phyloP scores from a whole-genome alignment of 23 tunicate species.

The Clavelina lepadiformis region DNA sequence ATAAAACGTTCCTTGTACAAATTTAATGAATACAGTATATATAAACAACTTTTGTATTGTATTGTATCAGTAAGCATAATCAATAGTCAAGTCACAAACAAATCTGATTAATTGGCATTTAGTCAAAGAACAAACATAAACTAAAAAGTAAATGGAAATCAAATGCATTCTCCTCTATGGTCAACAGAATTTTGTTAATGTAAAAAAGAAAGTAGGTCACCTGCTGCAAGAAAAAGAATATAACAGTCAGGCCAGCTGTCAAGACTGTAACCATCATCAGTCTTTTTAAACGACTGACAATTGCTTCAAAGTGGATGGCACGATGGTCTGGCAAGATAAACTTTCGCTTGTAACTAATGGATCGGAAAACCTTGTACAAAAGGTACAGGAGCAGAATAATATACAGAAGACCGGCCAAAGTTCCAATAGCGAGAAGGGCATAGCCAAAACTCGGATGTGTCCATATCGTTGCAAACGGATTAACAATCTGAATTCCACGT shows the following conservation, averaged over 20 bases:
- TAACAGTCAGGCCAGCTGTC: constrained; percentile 70
- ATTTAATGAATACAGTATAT: too few relatives aligned
- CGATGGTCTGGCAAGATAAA: constrained; percentile 36
- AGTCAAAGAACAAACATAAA: too few relatives aligned
- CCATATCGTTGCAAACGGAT: constrained; percentile 79
- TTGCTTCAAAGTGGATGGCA: constrained; percentile 25
- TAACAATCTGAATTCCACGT: constrained; percentile 68
- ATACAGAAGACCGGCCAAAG: constrained; percentile 43
- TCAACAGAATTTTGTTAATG: too few relatives aligned
- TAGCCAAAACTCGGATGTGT: constrained; percentile 55
- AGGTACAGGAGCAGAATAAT: constrained; percentile 46
- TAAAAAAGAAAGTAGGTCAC: too few relatives aligned
- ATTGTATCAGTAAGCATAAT: too few relatives aligned
- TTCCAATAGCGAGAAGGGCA: constrained; percentile 34
- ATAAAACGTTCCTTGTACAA: too few relatives aligned
- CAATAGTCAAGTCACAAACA: too few relatives aligned
- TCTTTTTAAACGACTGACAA: constrained; percentile 43
- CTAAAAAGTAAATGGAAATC: too few relatives aligned
- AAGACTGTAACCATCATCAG: constrained; percentile 54
- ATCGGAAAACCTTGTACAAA: constrained; percentile 63
- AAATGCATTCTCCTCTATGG: too few relatives aligned
- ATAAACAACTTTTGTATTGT: too few relatives aligned
- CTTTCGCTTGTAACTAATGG: constrained; percentile 61
- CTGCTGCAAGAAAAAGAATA: constrained; percentile 68
- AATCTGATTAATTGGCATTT: too few relatives aligned